Conservation (phyloP, 2,113 vertebrate genomes). For the Carettochelys insculpta region DNA sequence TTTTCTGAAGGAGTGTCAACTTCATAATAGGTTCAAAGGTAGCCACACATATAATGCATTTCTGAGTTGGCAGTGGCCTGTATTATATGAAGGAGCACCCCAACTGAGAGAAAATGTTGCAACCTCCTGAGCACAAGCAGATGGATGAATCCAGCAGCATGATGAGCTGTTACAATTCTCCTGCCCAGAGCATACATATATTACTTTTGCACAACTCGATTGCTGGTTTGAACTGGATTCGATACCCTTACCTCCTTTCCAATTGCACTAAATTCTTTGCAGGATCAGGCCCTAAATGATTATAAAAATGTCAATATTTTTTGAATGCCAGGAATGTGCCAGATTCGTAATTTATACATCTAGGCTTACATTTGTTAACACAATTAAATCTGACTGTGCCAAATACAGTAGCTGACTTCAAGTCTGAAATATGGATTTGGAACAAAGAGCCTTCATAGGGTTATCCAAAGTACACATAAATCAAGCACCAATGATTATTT, state of each 20-base stretch:
- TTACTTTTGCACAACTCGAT: background rate
- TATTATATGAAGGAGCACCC: background rate
- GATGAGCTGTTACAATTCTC: background rate
- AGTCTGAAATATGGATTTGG: constrained; percentile 66
- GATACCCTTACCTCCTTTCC: background rate
- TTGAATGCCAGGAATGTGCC: constrained; percentile 76
- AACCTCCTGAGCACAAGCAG: background rate
- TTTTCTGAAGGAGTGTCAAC: fast-evolving
- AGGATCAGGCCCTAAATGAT: background rate
- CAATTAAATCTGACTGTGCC: constrained; percentile 71
- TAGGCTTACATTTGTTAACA: constrained; percentile 76
- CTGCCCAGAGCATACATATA: background rate
- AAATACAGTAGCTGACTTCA: constrained; percentile 65
- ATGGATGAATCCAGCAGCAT: background rate
- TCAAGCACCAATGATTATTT: constrained; percentile 59
- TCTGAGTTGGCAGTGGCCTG: background rate
- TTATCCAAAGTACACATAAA: constrained; percentile 63
- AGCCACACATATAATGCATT: background rate
- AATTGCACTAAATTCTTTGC: background rate
- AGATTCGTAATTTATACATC: constrained; percentile 75
- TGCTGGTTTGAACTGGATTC: background rate
- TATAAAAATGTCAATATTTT: constrained; percentile 65
- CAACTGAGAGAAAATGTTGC: background rate
- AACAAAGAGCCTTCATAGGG: constrained; percentile 45
- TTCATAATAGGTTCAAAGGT: background rate